Evolutionary conservation across 1,140 invertebrate genomes (phyloP), one percentile per base, ranked within the genome.

Genomic region (Magallana gigas): DNA sequence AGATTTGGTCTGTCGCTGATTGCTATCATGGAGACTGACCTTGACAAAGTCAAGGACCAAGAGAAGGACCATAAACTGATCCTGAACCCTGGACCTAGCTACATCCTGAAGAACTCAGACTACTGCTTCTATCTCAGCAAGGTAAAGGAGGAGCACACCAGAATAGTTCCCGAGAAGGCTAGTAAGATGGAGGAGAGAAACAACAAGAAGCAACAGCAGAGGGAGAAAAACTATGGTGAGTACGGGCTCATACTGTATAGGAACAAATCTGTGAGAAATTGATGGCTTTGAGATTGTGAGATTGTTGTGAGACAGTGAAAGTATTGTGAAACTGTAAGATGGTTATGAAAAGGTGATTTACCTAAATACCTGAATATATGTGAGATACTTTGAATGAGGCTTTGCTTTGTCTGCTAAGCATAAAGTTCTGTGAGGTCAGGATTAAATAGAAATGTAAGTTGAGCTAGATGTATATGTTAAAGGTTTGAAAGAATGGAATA

Each of bases 121-220:
- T 98, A 98, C 60, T 99, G 98, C 93, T 99, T 99, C 95, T 99
- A 99, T 94, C 97, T 99, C 97, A 98, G 98, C 95, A 98, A 99
- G 82, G 99, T 98, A 16, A 99, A 99, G 94, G 94, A 95, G 83
- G 94, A 95, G 85, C 93, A 85, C 98, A 99, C 93, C 16, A 89
- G 93, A 71, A 92, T 94, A 84, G 89, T 90, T 86, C 87, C 94
- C 58, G 87, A 92, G 68, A 89, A 85, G 23, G 8, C 88, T 8
- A 12, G 57, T 14, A 1, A 81, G 4, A 48, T 48, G 85, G 57
- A 71, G 82, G 56, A 64, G 36, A 62, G 57, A 64, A 64, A 59
- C 57, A 62, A 48, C 18, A 83, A 18, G 12, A 64, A 76, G 18
- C 87, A 89, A 16, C 86, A 88, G 56, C 59, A 36, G 8, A 87